Percentiles rank a stretch among this genome's conserved stretches.
Evolutionary conservation across 2,888 invertebrate genomes (phyloP).

Genomic region (Eupelmus urozonus): DNA sequence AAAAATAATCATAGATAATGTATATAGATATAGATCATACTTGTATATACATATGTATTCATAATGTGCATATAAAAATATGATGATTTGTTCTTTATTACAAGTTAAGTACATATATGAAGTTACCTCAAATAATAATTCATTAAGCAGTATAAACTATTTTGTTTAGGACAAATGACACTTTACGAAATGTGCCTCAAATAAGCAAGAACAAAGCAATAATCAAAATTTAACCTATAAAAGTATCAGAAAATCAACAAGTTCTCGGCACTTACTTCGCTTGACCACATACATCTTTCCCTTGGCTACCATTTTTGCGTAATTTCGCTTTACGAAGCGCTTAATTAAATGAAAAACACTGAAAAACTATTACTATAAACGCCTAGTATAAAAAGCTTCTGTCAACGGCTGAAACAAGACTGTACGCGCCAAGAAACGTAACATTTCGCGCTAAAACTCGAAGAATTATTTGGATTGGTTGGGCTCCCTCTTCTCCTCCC

Average conservation of each 20-base stretch:
- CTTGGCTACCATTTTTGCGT: conserved; percentile 44
- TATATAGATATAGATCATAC: too few relatives aligned
- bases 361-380: not conserved
- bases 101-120: not conserved
- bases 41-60: too few relatives aligned
- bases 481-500: too few relatives aligned
- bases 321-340: not conserved
- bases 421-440: conserved; percentile 45
- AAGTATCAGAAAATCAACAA: not conserved
- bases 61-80: not conserved
- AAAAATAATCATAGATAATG: not conserved
- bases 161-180: conserved; percentile 3
- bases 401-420: not conserved
- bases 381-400: not conserved
- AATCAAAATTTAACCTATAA: conserved; percentile 12
- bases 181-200: too few relatives aligned
- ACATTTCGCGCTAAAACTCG: conserved; percentile 38
- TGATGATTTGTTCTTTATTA: not conserved
- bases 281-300: conserved; percentile 54
- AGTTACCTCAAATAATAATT: not conserved
- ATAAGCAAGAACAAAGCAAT: not conserved
- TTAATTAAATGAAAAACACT: not conserved
- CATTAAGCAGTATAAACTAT: not conserved
- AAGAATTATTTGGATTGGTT: not conserved
- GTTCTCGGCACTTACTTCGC: conserved; percentile 46